Evolutionary conservation across 2,888 invertebrate genomes (phyloP).

Genomic region (Apotomis betuletana): DNA sequence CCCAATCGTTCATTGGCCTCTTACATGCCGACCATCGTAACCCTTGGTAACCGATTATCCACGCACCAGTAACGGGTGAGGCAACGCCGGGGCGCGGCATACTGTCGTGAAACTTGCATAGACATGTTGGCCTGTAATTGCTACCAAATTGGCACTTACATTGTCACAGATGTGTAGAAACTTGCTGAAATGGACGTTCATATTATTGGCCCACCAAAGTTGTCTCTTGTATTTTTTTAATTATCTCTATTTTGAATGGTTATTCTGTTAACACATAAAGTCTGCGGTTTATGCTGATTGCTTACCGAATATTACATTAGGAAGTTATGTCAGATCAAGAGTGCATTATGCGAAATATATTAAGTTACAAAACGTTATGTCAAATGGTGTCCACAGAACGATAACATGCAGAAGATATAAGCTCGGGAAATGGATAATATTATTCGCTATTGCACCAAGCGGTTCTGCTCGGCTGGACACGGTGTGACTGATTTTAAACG

Average conservation of each 20-base stretch:
- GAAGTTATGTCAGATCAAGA: too few species aligned
- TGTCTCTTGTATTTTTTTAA: too few species aligned
- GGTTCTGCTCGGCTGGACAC: constrained; percentile 11
- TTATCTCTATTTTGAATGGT: too few species aligned
- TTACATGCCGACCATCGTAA: constrained; percentile 19
- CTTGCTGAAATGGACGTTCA: too few species aligned
- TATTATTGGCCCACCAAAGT: too few species aligned
- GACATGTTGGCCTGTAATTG: constrained; percentile 19
- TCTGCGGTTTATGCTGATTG: too few species aligned
- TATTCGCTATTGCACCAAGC: constrained; percentile 16
- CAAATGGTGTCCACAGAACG: background rate
- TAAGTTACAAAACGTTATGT: background rate
- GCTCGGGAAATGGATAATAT: constrained; percentile 6
- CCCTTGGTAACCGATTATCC: constrained; percentile 32
- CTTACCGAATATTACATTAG: too few species aligned
- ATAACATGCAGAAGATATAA: constrained; percentile 1
- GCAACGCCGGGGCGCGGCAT: constrained; percentile 22
- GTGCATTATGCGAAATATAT: background rate
- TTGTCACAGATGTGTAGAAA: background rate
- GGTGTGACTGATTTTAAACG: constrained; percentile 15
- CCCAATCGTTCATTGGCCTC: constrained; percentile 15
- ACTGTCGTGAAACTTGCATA: background rate
- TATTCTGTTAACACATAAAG: too few species aligned
- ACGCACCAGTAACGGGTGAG: constrained; percentile 32
- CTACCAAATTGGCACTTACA: background rate